Conservation (phyloP, 2,797 vertebrate species). For the Melanotaenia boesemani region DNA sequence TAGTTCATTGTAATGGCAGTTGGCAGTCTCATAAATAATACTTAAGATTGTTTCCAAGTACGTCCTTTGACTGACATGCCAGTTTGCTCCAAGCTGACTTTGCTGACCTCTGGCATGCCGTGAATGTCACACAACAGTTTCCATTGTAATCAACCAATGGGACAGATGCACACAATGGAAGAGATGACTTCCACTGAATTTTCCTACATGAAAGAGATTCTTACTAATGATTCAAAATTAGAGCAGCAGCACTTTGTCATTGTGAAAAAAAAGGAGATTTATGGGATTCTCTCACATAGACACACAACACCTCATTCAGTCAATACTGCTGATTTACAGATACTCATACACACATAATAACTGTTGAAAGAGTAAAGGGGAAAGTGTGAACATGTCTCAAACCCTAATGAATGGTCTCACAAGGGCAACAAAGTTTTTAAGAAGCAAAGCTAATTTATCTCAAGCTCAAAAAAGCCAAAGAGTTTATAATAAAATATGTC, state of each 20-base stretch:
- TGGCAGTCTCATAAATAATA: slow-evolving; percentile 82
- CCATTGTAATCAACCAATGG: slow-evolving; percentile 57
- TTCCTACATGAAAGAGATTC: slow-evolving; percentile 35
- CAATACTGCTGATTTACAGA: slow-evolving; percentile 12
- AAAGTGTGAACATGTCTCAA: slow-evolving; percentile 8
- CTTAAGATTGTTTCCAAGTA: slow-evolving; percentile 83
- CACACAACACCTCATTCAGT: neutral
- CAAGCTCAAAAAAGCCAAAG: neutral
- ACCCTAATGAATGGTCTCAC: slow-evolving; percentile 23
- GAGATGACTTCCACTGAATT: slow-evolving; percentile 40
- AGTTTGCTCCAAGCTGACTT: slow-evolving; percentile 56
- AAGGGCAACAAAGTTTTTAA: slow-evolving; percentile 11
- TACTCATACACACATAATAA: neutral
- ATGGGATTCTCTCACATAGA: slow-evolving; percentile 9
- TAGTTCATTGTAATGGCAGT: slow-evolving; percentile 79
- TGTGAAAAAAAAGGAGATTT: slow-evolving; percentile 12
- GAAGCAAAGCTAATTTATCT: neutral
- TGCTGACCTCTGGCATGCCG: slow-evolving; percentile 74
- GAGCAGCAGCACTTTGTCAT: slow-evolving; percentile 13
- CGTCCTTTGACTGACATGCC: slow-evolving; percentile 74
- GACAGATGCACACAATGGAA: slow-evolving; percentile 36
- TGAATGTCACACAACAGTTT: slow-evolving; percentile 79
- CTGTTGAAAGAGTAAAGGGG: slow-evolving; percentile 7
- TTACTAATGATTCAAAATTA: slow-evolving; percentile 17
- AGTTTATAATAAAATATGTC: neutral